phyloP scores from a whole-genome alignment of 2,113 vertebrate species.

The Telmatochromis sp. region DNA sequence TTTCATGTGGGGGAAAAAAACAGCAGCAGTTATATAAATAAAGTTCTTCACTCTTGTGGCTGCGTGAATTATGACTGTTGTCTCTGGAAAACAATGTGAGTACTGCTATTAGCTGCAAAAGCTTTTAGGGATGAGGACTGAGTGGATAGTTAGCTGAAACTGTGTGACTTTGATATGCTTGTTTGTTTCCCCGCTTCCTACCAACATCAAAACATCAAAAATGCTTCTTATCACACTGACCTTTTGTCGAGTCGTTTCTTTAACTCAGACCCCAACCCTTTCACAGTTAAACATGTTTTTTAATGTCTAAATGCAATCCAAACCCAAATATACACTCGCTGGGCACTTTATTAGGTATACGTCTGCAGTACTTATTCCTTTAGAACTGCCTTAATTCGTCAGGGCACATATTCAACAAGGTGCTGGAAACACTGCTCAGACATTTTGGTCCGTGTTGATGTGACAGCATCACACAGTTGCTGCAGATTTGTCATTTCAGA shows the following conservation, averaged over 20 bases:
- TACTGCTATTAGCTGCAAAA: background rate
- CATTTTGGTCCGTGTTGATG: background rate
- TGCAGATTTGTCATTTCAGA: background rate
- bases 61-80: background rate
- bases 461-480: background rate
- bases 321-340: background rate
- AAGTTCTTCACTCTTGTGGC: background rate
- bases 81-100: background rate
- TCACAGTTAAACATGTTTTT: background rate
- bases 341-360: background rate
- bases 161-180: background rate
- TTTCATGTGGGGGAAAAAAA: background rate
- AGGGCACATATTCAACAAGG: background rate
- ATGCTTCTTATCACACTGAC: background rate
- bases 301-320: background rate
- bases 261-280: background rate
- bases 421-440: background rate
- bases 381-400: background rate
- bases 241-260: background rate
- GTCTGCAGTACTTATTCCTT: fast-evolving
- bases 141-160: background rate
- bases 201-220: background rate
- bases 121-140: background rate
- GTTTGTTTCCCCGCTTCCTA: background rate
- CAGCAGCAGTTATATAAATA: background rate